These are phyloP conservation scores for Zoanthus sansibaricus DNA, from an alignment of 92 coral and sea anemone species.

Conservation along the genomic window DNA sequence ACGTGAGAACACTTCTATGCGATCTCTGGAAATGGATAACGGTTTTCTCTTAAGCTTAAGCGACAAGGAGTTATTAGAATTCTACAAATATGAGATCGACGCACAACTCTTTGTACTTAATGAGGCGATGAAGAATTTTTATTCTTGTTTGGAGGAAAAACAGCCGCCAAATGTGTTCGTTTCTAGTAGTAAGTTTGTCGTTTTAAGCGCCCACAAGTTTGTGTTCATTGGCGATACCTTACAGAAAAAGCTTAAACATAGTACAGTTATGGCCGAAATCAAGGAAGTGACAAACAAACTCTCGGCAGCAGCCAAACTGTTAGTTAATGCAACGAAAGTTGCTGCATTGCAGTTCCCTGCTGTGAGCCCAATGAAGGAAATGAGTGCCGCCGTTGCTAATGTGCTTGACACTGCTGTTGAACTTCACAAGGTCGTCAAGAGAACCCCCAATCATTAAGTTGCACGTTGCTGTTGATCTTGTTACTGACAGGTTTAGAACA, in stretches of 20 bases:
- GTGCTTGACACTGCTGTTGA: conserved; percentile 87
- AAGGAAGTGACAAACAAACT: conserved; percentile 75
- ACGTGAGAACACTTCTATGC: conserved; percentile 2
- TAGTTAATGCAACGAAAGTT: conserved; percentile 83
- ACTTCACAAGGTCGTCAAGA: conserved; percentile 82
- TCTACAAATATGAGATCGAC: conserved; percentile 91
- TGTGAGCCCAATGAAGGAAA: conserved; percentile 78
- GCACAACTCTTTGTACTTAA: conserved; percentile 91
- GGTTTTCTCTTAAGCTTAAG: conserved; percentile 79
- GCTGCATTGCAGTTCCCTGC: conserved; percentile 96
- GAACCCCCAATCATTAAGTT: conserved; percentile 46
- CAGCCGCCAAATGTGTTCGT: conserved; percentile 94
- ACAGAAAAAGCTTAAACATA: conserved; percentile 72
- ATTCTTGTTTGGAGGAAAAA: conserved; percentile 75
- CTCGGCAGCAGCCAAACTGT: conserved; percentile 76
- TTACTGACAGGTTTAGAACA: neutral
- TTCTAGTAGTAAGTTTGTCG: conserved; percentile 95
- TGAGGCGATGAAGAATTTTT: conserved; percentile 92
- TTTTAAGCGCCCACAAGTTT: conserved; percentile 95
- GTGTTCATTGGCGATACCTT: conserved; percentile 94
- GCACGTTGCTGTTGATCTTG: neutral
- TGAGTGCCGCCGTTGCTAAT: conserved; percentile 83
- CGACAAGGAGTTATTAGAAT: conserved; percentile 84
- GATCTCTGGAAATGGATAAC: conserved; percentile 46
- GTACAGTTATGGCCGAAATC: conserved; percentile 65